Percentiles rank a stretch among this genome's conserved stretches.
Conservation (phyloP, 2,888 invertebrate species). For the Mesoligia furuncula region DNA sequence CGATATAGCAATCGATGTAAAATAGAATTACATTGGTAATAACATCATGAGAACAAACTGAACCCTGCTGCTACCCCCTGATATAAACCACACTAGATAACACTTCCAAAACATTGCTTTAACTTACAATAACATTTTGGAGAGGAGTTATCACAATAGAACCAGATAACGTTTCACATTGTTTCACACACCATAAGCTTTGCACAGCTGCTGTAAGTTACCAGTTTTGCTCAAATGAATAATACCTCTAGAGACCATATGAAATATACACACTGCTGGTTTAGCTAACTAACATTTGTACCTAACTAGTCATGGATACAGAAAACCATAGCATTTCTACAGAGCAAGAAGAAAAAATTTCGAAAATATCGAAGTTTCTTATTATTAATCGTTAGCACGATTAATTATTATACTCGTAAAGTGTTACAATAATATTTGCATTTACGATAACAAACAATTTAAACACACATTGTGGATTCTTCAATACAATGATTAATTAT, state of each 20-base stretch:
- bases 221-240: constrained; percentile 55
- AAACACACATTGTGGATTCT: constrained; percentile 19
- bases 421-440: constrained; percentile 16
- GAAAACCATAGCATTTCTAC: not conserved
- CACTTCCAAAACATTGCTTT: constrained; percentile 60
- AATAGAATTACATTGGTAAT: constrained; percentile 14
- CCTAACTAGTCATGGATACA: not conserved
- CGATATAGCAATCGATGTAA: not conserved
- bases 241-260: constrained; percentile 27
- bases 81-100: constrained; percentile 53
- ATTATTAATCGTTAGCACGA: no score
- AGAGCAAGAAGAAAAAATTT: not conserved
- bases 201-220: constrained; percentile 48
- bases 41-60: constrained; percentile 6
- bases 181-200: constrained; percentile 57
- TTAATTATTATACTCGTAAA: no score
- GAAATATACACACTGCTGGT: constrained; percentile 11
- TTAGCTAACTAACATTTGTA: constrained; percentile 20
- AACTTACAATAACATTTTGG: constrained; percentile 60
- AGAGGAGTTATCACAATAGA: constrained; percentile 60
- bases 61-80: constrained; percentile 14
- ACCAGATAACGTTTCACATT: constrained; percentile 57
- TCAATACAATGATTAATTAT: constrained; percentile 40
- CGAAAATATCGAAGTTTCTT: no score
- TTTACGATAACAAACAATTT: constrained; percentile 15